phyloP scores from a whole-genome alignment of 30 jellyfish, hydroid and myxozoan genomes.

The Chrysaora quinquecirrha region DNA sequence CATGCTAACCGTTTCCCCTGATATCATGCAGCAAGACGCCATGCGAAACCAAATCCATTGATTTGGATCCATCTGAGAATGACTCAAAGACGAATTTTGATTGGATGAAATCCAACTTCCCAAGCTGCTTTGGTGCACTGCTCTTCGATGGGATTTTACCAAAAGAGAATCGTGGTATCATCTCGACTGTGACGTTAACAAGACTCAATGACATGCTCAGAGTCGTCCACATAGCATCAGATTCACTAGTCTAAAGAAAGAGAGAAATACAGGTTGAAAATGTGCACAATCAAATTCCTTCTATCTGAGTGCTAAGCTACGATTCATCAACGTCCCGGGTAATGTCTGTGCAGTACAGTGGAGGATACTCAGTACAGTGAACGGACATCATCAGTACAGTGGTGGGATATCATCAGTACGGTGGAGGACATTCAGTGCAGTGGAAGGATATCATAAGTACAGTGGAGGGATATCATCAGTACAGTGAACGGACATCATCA shows the following conservation, averaged over 20 bases:
- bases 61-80: slow-evolving; percentile 94
- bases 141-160: slow-evolving; percentile 64
- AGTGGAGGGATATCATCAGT: too few species aligned
- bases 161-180: slow-evolving; percentile 88
- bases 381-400: too few species aligned
- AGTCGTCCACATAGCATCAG: slow-evolving; percentile 96
- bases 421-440: too few species aligned
- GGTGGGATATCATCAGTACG: too few species aligned
- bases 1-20: slow-evolving; percentile 60
- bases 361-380: too few species aligned
- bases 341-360: too few species aligned
- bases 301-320: too few species aligned
- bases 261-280: too few species aligned
- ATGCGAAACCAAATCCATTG: slow-evolving; percentile 95
- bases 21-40: slow-evolving; percentile 93
- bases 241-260: slow-evolving; percentile 46
- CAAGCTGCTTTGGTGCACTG: slow-evolving; percentile 74
- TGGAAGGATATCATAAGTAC: too few species aligned
- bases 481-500: too few species aligned
- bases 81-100: slow-evolving; percentile 91
- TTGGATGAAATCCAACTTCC: slow-evolving; percentile 81
- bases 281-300: too few species aligned
- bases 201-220: slow-evolving; percentile 82
- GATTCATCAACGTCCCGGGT: too few species aligned
- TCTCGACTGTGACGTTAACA: slow-evolving; percentile 89